Evolutionary conservation across 2,888 invertebrate genomes (phyloP).

Genomic region (Panopea generosa): DNA sequence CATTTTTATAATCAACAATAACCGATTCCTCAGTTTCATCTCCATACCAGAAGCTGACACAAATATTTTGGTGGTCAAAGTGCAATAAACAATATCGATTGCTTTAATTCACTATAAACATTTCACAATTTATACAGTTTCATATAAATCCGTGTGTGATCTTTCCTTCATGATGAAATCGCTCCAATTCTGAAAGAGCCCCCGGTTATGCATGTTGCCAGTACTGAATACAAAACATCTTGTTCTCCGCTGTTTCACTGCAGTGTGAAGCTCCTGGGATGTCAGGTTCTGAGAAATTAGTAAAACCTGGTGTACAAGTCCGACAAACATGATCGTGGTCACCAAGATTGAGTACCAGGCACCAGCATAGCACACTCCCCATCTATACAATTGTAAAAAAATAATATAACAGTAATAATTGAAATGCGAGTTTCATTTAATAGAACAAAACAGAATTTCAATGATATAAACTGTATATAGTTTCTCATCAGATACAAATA

Average conservation of each 20-base stretch:
- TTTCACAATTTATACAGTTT: too few species aligned
- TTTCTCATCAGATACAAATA: too few species aligned
- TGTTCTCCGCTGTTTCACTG: conserved; percentile 64
- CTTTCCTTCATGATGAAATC: conserved; percentile 67
- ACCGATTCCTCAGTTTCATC: too few species aligned
- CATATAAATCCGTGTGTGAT: neutral
- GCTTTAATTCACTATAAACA: too few species aligned
- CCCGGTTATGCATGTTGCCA: conserved; percentile 77
- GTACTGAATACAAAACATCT: conserved; percentile 63
- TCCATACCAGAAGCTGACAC: too few species aligned
- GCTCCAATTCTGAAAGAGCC: conserved; percentile 79
- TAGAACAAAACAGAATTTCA: too few species aligned
- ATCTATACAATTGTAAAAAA: conserved; percentile 68
- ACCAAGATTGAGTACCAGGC: conserved; percentile 75
- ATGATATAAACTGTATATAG: too few species aligned
- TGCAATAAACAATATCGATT: too few species aligned
- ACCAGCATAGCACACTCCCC: conserved; percentile 78
- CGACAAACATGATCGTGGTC: conserved; percentile 69
- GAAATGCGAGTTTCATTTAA: too few species aligned
- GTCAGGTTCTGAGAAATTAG: conserved; percentile 83
- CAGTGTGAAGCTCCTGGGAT: conserved; percentile 80
- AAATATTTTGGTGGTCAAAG: too few species aligned
- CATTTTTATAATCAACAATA: too few species aligned
- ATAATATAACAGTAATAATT: neutral
- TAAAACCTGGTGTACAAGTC: conserved; percentile 79